phyloP scores from a whole-genome alignment of 2,797 vertebrate species.

The Sebastes aleutianus region DNA sequence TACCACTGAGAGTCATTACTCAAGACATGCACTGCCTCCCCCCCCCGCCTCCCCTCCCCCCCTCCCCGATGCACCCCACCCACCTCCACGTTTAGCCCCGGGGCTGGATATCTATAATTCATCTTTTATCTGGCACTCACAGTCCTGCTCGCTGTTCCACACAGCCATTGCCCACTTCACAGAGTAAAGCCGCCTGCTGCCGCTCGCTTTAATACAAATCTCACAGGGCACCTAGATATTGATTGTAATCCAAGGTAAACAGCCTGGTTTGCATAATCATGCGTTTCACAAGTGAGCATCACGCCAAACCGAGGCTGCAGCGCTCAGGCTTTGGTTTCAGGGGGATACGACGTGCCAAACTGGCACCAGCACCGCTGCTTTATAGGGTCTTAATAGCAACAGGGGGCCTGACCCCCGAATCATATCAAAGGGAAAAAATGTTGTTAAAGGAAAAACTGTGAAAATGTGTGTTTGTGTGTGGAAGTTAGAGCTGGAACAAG shows the following conservation, averaged over 20 bases:
- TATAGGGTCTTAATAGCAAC: constrained; percentile 53
- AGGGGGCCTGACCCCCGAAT: constrained; percentile 54
- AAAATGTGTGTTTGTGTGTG: constrained; percentile 30
- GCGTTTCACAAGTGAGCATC: constrained; percentile 66
- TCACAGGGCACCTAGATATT: constrained; percentile 68
- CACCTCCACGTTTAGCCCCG: constrained; percentile 67
- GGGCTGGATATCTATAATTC: constrained; percentile 80
- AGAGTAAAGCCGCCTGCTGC: constrained; percentile 77
- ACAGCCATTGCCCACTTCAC: constrained; percentile 84
- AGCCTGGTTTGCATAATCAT: constrained; percentile 74
- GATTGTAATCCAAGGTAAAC: constrained; percentile 86
- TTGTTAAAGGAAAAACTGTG: constrained; percentile 42
- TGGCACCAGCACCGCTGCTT: constrained; percentile 52
- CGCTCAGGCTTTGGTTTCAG: constrained; percentile 45
- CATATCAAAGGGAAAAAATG: constrained; percentile 59
- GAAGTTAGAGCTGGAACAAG: constrained; percentile 44
- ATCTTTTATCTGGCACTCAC: constrained; percentile 83
- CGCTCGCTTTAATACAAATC: constrained; percentile 76
- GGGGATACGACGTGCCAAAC: constrained; percentile 43
- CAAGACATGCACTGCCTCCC: constrained; percentile 40
- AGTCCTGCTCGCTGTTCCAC: constrained; percentile 79
- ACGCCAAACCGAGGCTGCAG: constrained; percentile 2
- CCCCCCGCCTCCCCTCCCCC: not conserved
- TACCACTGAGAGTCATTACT: constrained; percentile 71
- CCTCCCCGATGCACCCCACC: constrained; percentile 23